Evolutionary conservation across 2,113 vertebrate species (phyloP), one percentile per base, ranked within the genome.

Genomic region (Talpa occidentalis): DNA sequence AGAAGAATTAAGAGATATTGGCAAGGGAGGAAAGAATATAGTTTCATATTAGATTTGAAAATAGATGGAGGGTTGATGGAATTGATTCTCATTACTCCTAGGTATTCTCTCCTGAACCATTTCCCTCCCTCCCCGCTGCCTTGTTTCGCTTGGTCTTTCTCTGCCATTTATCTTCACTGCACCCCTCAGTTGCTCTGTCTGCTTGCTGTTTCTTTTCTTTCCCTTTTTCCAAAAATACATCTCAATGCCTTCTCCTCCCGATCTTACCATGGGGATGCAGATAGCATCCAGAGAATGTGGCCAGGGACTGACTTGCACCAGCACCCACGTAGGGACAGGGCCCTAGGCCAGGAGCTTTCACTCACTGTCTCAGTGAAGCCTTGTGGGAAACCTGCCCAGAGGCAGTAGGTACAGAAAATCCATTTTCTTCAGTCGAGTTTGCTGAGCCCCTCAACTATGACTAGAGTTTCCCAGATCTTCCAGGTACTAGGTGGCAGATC

Each of bases 1-100:
- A 90, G 91, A 96, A 94, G 95, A 98, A 94, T 96, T 97, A 97
- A 97, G 96, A 98, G 97, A 96, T 96, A 97, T 94, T 94, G 90
- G 95, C 84, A 94, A 78, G 73, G 67, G 59, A 40, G 24, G 91
- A 96, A 91, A 95, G 64, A 88, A 62, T 85, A 94, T 86, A 30
- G 0, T 88, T 95, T 95, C 88, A 96, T 81, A 94, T 96, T 97
- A 88, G 85, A 95, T 96, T 96, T 97, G 88, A 90, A 97, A 97
- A 89, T 56, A 94, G 93, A 96, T 88, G 60, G 84, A 79, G 62
- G 67, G 62, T 88, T 92, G 91, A 86, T 89, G 66, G 60, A 93
- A 92, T 83, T 89, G 94, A 84, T 91, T 97, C 93, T 81, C 96
- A 97, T 97, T 94, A 88, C 93, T 64, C 3, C 74, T 96, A 90